These are phyloP conservation scores for Pristionchus entomophagus DNA, from an alignment of 2,888 invertebrate species.

Conservation along the genomic window DNA sequence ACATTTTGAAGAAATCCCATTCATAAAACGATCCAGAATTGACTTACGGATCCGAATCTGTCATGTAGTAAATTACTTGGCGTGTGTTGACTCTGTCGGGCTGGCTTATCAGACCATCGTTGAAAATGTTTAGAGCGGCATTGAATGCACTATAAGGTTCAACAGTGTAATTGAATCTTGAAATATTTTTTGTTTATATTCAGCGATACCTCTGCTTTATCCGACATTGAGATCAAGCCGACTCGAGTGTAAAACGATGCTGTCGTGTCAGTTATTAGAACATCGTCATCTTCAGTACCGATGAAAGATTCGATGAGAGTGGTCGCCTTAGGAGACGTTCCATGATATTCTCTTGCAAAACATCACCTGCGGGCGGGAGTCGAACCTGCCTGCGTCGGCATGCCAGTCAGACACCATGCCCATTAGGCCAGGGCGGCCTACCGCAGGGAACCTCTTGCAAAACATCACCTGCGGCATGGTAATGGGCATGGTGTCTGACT, in stretches of 20 bases:
- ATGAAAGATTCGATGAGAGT: neutral
- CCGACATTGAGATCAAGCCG: neutral
- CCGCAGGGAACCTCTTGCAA: no score
- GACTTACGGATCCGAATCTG: neutral
- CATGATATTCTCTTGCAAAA: no score
- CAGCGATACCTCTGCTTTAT: neutral
- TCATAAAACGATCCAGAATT: neutral
- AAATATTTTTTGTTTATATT: no score
- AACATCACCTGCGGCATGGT: no score
- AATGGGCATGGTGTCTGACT: no score
- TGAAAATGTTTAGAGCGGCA: neutral
- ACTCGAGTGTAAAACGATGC: neutral
- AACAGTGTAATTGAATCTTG: neutral
- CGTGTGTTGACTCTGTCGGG: neutral
- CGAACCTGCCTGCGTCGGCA: no score
- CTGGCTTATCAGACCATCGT: neutral
- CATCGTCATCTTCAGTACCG: neutral
- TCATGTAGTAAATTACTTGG: conserved; percentile 18
- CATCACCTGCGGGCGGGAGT: no score
- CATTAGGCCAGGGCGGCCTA: no score
- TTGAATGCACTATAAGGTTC: neutral
- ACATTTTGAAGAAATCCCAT: neutral
- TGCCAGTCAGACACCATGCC: no score
- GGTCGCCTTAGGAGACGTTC: no score
- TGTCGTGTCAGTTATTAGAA: neutral